Percentiles rank a stretch among this genome's conserved stretches.
Evolutionary conservation across 92 coral and sea anemone species (phyloP).

Genomic region (Chrysogorgia sp.): DNA sequence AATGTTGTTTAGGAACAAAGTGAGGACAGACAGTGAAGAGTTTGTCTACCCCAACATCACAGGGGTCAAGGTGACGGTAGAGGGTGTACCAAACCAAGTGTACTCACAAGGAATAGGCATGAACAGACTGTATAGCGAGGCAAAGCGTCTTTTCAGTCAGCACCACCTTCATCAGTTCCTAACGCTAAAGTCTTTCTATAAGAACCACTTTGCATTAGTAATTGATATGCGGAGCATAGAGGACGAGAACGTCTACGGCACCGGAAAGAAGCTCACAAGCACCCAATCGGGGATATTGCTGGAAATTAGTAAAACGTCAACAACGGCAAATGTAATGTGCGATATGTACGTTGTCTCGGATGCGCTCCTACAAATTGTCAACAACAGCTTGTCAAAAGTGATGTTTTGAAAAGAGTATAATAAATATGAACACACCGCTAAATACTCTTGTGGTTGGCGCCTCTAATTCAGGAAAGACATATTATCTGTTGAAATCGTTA

Average conservation of each 20-base stretch:
- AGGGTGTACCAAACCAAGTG: slow-evolving; percentile 30
- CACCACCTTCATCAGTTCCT: slow-evolving; percentile 15
- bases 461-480: slow-evolving; percentile 20
- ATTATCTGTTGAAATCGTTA: slow-evolving; percentile 20
- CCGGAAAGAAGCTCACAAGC: neutral
- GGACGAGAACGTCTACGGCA: neutral
- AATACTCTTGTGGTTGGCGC: slow-evolving; percentile 10
- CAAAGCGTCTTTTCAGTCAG: slow-evolving; percentile 19
- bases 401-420: slow-evolving; percentile 2
- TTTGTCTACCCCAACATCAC: slow-evolving; percentile 1
- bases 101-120: slow-evolving; percentile 24
- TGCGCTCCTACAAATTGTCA: slow-evolving; percentile 11
- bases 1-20: neutral
- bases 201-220: slow-evolving; percentile 17
- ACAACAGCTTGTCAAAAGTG: slow-evolving; percentile 1
- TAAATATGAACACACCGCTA: slow-evolving; percentile 17
- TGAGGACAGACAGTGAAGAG: neutral
- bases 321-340: slow-evolving; percentile 11
- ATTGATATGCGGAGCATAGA: slow-evolving; percentile 3
- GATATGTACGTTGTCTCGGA: slow-evolving; percentile 20
- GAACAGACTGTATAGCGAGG: slow-evolving; percentile 25
- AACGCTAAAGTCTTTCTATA: slow-evolving; percentile 23
- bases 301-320: too few species aligned
- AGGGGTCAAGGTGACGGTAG: neutral
- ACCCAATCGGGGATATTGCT: slow-evolving; percentile 1